phyloP scores from a whole-genome alignment of 2,797 vertebrate species.

The Sarcoramphus papa region DNA sequence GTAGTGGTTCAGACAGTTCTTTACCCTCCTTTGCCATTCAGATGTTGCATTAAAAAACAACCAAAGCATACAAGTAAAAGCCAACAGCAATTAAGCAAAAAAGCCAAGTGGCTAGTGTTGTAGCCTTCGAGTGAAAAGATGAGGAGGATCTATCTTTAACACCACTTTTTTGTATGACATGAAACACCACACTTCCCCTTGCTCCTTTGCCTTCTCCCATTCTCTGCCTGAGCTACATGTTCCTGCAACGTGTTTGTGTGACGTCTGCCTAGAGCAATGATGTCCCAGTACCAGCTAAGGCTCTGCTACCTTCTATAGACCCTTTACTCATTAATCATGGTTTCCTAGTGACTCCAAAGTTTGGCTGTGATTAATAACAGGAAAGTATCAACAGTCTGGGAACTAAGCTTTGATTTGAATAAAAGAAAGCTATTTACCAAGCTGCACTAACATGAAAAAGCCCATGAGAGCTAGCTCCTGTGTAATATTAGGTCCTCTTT shows the following conservation, averaged over 20 bases:
- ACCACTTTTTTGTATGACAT: neutral
- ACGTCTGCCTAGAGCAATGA: neutral
- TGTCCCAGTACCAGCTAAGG: neutral
- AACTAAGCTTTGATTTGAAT: neutral
- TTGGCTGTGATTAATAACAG: neutral
- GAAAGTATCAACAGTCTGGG: neutral
- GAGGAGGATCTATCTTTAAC: neutral
- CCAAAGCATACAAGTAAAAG: neutral
- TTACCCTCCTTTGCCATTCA: neutral
- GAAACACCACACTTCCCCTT: neutral
- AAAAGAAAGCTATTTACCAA: neutral
- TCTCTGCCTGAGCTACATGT: neutral
- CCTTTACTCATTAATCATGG: neutral
- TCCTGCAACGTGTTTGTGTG: neutral
- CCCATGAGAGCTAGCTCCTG: neutral
- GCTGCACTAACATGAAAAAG: neutral
- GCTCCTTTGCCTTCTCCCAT: neutral
- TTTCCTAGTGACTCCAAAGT: neutral
- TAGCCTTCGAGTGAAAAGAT: neutral
- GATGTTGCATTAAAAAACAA: neutral
- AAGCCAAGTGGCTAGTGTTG: neutral
- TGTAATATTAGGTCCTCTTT: neutral
- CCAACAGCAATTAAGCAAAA: neutral
- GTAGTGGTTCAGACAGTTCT: neutral
- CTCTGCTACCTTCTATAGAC: neutral